Evolutionary conservation across 2,888 invertebrate genomes (phyloP).

Genomic region (Neelides folsomi): DNA sequence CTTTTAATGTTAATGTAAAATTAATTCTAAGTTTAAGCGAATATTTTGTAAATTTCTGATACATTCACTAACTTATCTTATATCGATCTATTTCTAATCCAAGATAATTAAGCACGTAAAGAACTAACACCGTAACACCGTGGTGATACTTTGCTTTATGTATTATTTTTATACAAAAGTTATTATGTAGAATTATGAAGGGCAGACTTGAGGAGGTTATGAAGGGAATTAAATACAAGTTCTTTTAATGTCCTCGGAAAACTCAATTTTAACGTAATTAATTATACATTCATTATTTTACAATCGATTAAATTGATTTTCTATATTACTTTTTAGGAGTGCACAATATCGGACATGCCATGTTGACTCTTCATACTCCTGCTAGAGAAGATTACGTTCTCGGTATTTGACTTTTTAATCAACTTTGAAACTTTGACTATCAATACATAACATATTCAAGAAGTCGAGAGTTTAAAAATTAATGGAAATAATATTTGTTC

Average conservation of each 20-base stretch:
- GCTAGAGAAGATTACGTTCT: conserved; percentile 27
- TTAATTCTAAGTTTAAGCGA: no score
- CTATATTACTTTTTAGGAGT: conserved; percentile 41
- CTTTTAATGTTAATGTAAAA: no score
- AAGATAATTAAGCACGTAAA: no score
- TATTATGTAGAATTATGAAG: background rate
- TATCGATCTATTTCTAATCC: no score
- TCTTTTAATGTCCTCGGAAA: background rate
- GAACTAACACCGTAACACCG: no score
- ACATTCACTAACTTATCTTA: no score
- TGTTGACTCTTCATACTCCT: conserved; percentile 44
- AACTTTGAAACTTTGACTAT: background rate
- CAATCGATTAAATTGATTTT: background rate
- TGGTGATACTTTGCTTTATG: no score
- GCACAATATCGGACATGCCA: conserved; percentile 89
- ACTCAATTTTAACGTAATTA: background rate
- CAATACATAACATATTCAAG: background rate
- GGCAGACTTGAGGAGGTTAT: background rate
- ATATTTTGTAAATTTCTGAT: no score
- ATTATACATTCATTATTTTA: background rate
- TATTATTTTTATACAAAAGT: no score
- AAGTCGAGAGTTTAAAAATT: background rate
- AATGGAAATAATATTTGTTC: conserved; percentile 46
- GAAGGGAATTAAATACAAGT: background rate
- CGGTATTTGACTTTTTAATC: background rate